Evolutionary conservation across 2,888 invertebrate genomes (phyloP).

Genomic region (Xestia c-nigrum): DNA sequence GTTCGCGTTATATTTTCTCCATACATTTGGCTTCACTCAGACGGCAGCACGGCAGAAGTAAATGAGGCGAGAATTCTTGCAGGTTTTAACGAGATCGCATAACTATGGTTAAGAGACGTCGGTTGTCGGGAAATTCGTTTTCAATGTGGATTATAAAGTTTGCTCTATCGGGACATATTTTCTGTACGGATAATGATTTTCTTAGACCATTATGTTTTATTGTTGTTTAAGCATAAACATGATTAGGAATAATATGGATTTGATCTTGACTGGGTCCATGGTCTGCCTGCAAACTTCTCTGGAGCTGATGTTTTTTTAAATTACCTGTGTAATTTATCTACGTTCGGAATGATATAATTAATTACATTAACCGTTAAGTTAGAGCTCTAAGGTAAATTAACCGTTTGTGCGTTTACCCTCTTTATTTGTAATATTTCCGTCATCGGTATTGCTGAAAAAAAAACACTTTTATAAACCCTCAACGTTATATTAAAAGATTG

Average conservation of each 20-base stretch:
- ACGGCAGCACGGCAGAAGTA: conserved; percentile 44
- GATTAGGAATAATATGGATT: not conserved
- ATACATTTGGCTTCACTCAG: conserved; percentile 57
- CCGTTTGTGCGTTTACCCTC: not conserved
- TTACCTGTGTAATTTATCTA: not conserved
- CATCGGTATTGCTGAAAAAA: not conserved
- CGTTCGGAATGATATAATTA: not conserved
- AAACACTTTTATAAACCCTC: not conserved
- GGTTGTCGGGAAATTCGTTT: conserved; percentile 60
- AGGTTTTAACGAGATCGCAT: conserved; percentile 67
- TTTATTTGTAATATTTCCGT: not conserved
- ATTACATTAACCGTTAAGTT: fast-evolving
- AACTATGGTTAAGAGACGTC: conserved; percentile 61
- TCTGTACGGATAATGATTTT: conserved; percentile 22
- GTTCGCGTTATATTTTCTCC: conserved; percentile 64
- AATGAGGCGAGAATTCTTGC: conserved; percentile 67
- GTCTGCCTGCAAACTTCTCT: not conserved
- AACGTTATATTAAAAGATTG: conserved; percentile 41
- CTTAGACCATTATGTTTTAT: not conserved
- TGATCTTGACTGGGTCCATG: not conserved
- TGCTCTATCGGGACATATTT: conserved; percentile 33
- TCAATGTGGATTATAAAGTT: conserved; percentile 55
- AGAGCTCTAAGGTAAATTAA: fast-evolving
- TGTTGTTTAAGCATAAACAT: conserved; percentile 8
- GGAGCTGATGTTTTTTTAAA: not conserved